These are phyloP conservation scores for Troides oblongomaculatus DNA, from an alignment of 2,888 invertebrate genomes.

Conservation along the genomic window DNA sequence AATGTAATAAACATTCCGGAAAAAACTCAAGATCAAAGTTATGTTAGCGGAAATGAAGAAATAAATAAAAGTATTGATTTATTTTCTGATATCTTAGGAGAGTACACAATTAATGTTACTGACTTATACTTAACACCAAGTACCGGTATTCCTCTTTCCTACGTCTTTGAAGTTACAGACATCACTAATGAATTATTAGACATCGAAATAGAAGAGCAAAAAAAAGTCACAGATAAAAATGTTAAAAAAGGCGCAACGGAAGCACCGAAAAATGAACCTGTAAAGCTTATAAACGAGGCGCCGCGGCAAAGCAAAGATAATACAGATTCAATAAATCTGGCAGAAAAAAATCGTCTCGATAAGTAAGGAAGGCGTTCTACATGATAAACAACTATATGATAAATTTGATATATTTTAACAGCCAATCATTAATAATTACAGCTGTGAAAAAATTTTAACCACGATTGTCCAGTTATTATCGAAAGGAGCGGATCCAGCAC, in stretches of 20 bases:
- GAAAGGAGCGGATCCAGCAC: conserved; percentile 58
- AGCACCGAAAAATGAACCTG: conserved; percentile 41
- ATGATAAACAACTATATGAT: not conserved
- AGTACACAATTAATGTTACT: conserved; percentile 46
- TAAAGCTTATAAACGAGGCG: conserved; percentile 50
- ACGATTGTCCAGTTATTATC: conserved; percentile 54
- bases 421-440: conserved; percentile 42
- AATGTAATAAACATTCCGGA: conserved; percentile 19
- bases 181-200: conserved; percentile 48
- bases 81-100: conserved; percentile 42
- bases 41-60: conserved; percentile 37
- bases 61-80: conserved; percentile 42
- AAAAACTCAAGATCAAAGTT: conserved; percentile 30
- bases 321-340: conserved; percentile 39
- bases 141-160: conserved; percentile 38
- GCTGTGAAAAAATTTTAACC: conserved; percentile 49
- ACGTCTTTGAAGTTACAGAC: conserved; percentile 56
- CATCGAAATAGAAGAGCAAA: conserved; percentile 45
- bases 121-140: conserved; percentile 40
- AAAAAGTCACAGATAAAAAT: conserved; percentile 46
- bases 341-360: conserved; percentile 33
- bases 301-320: conserved; percentile 45
- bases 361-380: not conserved
- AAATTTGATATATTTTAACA: not conserved
- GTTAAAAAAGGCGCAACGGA: conserved; percentile 45